phyloP scores from a whole-genome alignment of 2,113 vertebrate genomes.

The Carassius gibelio region DNA sequence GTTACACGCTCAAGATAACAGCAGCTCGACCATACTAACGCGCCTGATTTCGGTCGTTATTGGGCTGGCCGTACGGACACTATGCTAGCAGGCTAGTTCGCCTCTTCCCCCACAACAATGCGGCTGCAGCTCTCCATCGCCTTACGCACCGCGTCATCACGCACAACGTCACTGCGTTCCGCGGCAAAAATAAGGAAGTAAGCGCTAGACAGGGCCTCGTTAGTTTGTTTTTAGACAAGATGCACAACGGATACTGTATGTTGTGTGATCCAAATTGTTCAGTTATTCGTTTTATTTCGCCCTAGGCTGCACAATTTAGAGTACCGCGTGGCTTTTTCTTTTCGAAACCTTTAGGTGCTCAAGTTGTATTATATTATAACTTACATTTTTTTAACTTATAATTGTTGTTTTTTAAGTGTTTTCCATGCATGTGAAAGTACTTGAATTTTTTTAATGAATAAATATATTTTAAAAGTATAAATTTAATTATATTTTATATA shows the following conservation, averaged over 20 bases:
- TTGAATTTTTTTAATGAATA: neutral
- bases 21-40: slow-evolving; percentile 43
- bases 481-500: no score
- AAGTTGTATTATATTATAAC: neutral
- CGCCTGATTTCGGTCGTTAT: slow-evolving; percentile 30
- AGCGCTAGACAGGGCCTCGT: neutral
- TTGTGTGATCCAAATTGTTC: neutral
- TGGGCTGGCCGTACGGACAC: slow-evolving; percentile 52
- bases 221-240: neutral
- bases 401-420: neutral
- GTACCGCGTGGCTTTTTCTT: neutral
- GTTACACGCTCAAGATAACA: slow-evolving; percentile 25
- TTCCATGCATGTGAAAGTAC: neutral
- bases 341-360: neutral
- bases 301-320: neutral
- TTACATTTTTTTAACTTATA: no score
- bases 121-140: slow-evolving; percentile 65
- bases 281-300: neutral
- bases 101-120: slow-evolving; percentile 80
- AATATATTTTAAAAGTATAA: no score
- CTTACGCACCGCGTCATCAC: slow-evolving; percentile 54
- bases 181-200: slow-evolving; percentile 58
- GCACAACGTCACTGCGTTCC: slow-evolving; percentile 63
- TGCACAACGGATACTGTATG: neutral
- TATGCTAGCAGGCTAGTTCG: slow-evolving; percentile 64